Evolutionary conservation across 2,113 vertebrate species (phyloP).

Genomic region (Pampusana beccarii): DNA sequence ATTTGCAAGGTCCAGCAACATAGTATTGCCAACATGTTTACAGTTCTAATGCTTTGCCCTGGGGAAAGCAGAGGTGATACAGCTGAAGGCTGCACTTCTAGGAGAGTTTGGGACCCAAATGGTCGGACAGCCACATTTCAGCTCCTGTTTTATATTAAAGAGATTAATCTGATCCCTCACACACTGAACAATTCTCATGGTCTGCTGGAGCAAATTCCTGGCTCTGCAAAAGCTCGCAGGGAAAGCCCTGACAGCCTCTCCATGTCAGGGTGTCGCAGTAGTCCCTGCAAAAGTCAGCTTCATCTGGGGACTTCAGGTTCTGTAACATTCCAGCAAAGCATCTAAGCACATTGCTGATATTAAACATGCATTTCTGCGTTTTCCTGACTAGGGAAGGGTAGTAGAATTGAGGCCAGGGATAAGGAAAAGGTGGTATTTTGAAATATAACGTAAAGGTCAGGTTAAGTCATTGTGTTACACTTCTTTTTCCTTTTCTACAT

Average conservation of each 20-base stretch:
- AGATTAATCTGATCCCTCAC: neutral
- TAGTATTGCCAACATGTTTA: neutral
- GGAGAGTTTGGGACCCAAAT: fast-evolving
- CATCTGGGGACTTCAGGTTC: neutral
- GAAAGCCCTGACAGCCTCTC: neutral
- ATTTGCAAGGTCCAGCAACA: neutral
- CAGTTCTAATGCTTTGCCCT: fast-evolving
- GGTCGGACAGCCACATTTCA: neutral
- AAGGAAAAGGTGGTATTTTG: neutral
- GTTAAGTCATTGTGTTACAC: neutral
- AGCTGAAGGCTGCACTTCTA: neutral
- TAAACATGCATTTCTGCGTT: neutral
- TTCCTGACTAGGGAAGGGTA: neutral
- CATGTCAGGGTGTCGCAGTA: fast-evolving
- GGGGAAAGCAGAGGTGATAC: neutral
- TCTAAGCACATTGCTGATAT: neutral
- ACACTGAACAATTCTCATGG: fast-evolving
- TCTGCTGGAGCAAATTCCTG: neutral
- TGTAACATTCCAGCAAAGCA: neutral
- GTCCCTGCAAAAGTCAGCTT: neutral
- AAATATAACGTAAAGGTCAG: neutral
- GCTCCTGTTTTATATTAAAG: neutral
- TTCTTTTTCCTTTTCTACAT: neutral
- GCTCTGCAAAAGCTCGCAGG: neutral
- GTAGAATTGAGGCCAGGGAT: neutral